These are phyloP conservation scores for Delphinus delphis DNA, from an alignment of 2,113 vertebrate species.

Conservation along the genomic window DNA sequence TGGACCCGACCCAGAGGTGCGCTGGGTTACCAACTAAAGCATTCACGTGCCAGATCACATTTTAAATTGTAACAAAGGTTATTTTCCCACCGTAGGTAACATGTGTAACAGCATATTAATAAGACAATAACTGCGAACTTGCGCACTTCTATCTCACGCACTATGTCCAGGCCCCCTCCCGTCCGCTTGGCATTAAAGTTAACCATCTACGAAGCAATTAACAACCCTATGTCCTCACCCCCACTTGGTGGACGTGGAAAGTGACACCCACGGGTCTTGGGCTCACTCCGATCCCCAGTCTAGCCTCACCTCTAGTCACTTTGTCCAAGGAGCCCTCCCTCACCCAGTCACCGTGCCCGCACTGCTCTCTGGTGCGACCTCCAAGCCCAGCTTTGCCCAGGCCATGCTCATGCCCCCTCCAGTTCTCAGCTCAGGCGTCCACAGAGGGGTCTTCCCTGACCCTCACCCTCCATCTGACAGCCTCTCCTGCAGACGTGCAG, in stretches of 20 bases:
- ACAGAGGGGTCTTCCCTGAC: too few species aligned
- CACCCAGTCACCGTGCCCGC: fast-evolving
- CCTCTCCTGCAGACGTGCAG: neutral
- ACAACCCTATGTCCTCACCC: neutral
- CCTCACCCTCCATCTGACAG: too few species aligned
- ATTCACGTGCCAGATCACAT: neutral
- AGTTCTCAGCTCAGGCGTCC: neutral
- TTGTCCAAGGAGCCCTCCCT: neutral
- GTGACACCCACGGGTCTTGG: neutral
- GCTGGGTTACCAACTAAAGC: too few species aligned
- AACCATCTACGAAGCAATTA: neutral
- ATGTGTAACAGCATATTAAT: fast-evolving
- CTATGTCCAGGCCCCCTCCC: fast-evolving
- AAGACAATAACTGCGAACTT: neutral
- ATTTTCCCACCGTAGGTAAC: neutral
- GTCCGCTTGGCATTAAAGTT: fast-evolving
- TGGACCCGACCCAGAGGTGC: too few species aligned
- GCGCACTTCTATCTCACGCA: fast-evolving
- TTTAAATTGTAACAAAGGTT: too few species aligned
- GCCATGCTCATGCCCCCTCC: neutral
- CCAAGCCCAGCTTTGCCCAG: neutral
- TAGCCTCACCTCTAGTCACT: neutral
- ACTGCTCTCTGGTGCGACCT: neutral
- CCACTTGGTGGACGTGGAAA: neutral
- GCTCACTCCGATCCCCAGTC: neutral